These are phyloP conservation scores for Lasioglossum pauxillum DNA, from an alignment of 2,888 invertebrate genomes.

Conservation along the genomic window DNA sequence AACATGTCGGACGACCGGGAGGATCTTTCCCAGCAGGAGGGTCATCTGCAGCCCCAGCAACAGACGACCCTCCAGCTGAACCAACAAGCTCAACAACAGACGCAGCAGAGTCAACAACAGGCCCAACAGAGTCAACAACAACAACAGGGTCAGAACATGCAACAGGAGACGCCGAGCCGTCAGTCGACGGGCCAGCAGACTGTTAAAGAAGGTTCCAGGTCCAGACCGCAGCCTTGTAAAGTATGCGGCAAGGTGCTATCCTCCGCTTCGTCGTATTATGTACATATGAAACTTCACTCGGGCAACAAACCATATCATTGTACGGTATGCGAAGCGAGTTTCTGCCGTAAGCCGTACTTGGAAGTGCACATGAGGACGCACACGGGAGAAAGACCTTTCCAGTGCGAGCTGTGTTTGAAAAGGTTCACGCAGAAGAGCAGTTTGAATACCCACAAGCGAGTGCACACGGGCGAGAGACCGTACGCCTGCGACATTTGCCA, in stretches of 20 bases:
- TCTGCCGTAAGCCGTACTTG: conserved; percentile 92
- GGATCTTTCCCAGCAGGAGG: conserved; percentile 83
- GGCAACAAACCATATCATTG: conserved; percentile 93
- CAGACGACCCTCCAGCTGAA: conserved; percentile 80
- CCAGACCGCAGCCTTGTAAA: conserved; percentile 91
- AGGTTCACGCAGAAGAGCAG: conserved; percentile 93
- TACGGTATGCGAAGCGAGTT: conserved; percentile 91
- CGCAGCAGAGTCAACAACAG: conserved; percentile 71
- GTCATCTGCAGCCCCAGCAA: conserved; percentile 83
- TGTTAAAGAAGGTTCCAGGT: conserved; percentile 85
- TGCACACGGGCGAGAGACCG: conserved; percentile 92
- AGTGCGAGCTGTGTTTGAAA: conserved; percentile 91
- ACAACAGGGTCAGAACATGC: conserved; percentile 69
- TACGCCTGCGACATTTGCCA: conserved; percentile 92
- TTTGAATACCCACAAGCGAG: conserved; percentile 92
- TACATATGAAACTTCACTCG: conserved; percentile 93
- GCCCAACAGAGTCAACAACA: conserved; percentile 63
- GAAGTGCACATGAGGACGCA: conserved; percentile 93
- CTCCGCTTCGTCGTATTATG: conserved; percentile 92
- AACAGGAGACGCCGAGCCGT: conserved; percentile 76
- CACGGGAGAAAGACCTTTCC: conserved; percentile 91
- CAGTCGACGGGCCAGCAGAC: conserved; percentile 82
- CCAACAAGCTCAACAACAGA: conserved; percentile 83
- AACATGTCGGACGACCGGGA: conserved; percentile 83
- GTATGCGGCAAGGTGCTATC: conserved; percentile 92